Conservation (phyloP, 2,113 vertebrate species). For the Lamprologus speciosus region DNA sequence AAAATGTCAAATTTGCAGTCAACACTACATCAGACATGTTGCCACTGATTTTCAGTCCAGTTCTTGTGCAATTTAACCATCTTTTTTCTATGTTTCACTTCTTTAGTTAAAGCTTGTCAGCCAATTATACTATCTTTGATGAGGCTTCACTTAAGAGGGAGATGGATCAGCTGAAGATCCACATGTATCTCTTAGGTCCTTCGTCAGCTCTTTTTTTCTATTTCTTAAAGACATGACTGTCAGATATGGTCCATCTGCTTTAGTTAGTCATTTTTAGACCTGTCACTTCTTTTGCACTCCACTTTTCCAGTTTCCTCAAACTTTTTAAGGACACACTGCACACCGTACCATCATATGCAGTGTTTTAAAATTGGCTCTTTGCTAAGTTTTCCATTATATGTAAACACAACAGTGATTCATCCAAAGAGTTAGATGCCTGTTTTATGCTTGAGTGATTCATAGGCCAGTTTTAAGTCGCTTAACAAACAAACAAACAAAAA, state of each 20-base stretch:
- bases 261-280: neutral
- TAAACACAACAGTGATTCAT: neutral
- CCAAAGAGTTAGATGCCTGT: neutral
- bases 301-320: neutral
- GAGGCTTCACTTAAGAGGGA: neutral
- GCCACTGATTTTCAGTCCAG: neutral
- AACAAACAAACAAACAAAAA: neutral
- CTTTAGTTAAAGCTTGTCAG: neutral
- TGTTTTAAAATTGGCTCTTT: neutral
- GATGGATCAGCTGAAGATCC: neutral
- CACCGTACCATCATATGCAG: fast-evolving
- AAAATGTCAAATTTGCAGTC: neutral
- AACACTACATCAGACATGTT: neutral
- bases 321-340: neutral
- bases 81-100: neutral
- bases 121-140: neutral
- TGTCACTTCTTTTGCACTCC: neutral
- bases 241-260: neutral
- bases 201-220: neutral
- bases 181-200: neutral
- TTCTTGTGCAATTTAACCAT: neutral
- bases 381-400: neutral
- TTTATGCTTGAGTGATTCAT: neutral
- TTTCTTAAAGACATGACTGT: neutral
- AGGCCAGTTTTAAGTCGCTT: neutral